Conservation (phyloP, 1,140 invertebrate genomes). For the Nephila pilipes region DNA sequence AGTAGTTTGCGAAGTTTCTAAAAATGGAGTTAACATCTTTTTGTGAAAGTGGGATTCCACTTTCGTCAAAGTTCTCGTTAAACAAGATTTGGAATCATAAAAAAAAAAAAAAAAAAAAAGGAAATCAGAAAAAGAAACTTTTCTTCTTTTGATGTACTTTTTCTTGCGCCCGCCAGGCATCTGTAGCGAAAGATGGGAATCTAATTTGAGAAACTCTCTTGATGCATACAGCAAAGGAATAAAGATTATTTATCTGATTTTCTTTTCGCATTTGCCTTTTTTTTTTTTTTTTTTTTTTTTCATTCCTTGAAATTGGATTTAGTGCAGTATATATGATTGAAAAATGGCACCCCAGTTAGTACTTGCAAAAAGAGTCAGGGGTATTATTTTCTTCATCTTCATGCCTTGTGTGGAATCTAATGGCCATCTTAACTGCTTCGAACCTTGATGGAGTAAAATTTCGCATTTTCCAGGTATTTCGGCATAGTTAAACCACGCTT, state of each 20-base stretch:
- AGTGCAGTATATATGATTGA: not conserved
- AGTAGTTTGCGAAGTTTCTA: not conserved
- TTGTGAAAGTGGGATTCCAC: not conserved
- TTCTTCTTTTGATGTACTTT: not conserved
- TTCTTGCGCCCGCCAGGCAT: not conserved
- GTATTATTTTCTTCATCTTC: not conserved
- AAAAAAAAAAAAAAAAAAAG: not conserved
- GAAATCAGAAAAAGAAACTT: not conserved
- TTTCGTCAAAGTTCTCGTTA: constrained; percentile 6
- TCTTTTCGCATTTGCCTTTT: not conserved
- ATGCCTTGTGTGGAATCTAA: not conserved
- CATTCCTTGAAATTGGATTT: constrained; percentile 5
- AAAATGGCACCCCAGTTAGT: constrained; percentile 8
- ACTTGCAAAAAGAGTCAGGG: not conserved
- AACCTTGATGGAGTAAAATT: not conserved
- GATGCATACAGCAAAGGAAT: constrained; percentile 4
- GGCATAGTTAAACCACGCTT: too few species aligned
- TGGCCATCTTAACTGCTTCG: constrained; percentile 3
- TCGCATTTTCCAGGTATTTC: too few species aligned
- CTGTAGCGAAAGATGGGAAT: not conserved
- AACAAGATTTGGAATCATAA: too few species aligned
- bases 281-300: not conserved
- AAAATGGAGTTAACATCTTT: constrained; percentile 23
- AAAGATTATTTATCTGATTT: constrained; percentile 38
- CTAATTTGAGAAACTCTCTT: constrained; percentile 31